A percentile compares a stretch with the other conserved stretches of the same genome.
phyloP scores from a whole-genome alignment of 2,888 invertebrate species.

The Caradrina kadenii region DNA sequence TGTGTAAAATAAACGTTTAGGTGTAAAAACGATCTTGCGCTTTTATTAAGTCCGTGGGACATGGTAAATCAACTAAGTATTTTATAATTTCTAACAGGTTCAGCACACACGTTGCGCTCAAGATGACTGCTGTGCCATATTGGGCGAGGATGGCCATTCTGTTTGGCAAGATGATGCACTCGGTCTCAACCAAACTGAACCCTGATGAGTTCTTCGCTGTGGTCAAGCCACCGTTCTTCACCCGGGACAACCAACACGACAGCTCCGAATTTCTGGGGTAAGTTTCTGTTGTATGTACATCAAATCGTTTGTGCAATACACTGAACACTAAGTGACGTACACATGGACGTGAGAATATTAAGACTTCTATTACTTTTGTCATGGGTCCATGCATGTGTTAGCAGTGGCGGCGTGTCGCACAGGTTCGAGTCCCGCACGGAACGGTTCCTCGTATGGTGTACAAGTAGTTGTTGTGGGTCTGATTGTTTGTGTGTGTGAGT shows the following conservation, averaged over 20 bases:
- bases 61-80: background rate
- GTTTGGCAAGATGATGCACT: conserved; percentile 93
- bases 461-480: too few relatives aligned
- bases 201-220: conserved; percentile 93
- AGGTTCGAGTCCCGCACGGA: too few relatives aligned
- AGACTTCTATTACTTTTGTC: too few relatives aligned
- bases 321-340: too few relatives aligned
- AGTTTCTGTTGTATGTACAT: conserved; percentile 58
- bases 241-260: conserved; percentile 95
- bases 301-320: background rate
- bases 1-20: too few relatives aligned
- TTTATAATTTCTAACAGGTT: conserved; percentile 85
- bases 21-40: too few relatives aligned
- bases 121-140: conserved; percentile 88
- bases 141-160: conserved; percentile 93
- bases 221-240: conserved; percentile 94
- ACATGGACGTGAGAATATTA: too few relatives aligned
- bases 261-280: conserved; percentile 96
- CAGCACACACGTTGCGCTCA: conserved; percentile 92
- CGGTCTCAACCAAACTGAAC: conserved; percentile 92
- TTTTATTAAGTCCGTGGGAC: background rate
- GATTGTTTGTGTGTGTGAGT: too few relatives aligned
- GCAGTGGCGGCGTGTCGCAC: too few relatives aligned
- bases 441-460: too few relatives aligned
- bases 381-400: too few relatives aligned